Base-by-base conservation (phyloP, 2,888 invertebrate genomes). In the Yponomeuta malinellus region DNA sequence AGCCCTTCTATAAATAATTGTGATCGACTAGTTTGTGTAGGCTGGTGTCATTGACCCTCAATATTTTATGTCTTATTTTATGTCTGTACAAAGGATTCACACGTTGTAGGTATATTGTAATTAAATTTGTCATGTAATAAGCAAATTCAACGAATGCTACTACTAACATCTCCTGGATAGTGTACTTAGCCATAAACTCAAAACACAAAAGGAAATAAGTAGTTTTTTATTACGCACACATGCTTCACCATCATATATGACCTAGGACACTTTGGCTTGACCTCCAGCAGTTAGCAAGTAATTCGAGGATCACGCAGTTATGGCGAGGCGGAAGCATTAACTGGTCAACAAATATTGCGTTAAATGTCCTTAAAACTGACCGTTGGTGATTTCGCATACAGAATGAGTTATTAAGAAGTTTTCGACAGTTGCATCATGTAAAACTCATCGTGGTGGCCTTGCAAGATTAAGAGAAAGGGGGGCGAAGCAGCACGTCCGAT, bases 401-500 rank as follows among this genome's bases (percentile, higher is more conserved):
- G 76, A 86, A 83, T 83, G 77, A 81, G 79, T 80, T 83, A 83
- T 84, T 83, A 83, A 80, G 75, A 81, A 80, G 79, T 81, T 85
- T 83, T 83, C 81, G 80, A 74, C 76, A 78, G 75, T 86, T 84
- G 76, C 83, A 76, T 80, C 81, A 70, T 31, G 83, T 67, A 75
- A 72, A 74, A 78, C 75, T 78, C 80, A 78, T 80, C 77, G 76
- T 75, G 74, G 74, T 72, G 75, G 72, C 74, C 75, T 72, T 70
- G 72, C 67, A 69, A 43, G n/a, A 37, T 59, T 43, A 75, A 81
- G 82, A 81, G 81, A 83, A 84, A 82, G 82, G 78, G 80, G 79
- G 79, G 76, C 78, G 75, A 77, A 74, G 76, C 75, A 75, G 76
- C 33, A 74, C 75, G 75, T 78, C 78, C 75, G 76, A 77, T 78